These are phyloP conservation scores for Semaprochilodus insignis DNA, from an alignment of 2,797 vertebrate genomes.

Conservation along the genomic window DNA sequence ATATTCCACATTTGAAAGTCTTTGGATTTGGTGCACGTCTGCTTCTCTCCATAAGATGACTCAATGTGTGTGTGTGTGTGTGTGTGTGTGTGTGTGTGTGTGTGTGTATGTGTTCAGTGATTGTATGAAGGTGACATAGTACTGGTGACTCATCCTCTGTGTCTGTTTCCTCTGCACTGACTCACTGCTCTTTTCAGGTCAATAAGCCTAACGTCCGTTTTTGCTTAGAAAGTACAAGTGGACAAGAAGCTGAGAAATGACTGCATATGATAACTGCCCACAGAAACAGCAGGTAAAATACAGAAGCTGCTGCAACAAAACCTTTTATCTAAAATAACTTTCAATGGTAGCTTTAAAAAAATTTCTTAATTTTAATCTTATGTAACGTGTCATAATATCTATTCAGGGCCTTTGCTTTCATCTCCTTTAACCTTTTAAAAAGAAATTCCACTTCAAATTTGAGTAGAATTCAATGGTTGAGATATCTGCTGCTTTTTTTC, in stretches of 20 bases:
- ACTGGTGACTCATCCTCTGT: slow-evolving; percentile 49
- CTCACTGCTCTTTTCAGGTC: not conserved
- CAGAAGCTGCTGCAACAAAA: too few relatives aligned
- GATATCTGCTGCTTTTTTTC: too few relatives aligned
- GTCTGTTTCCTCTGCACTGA: slow-evolving; percentile 2
- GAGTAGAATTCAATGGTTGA: too few relatives aligned
- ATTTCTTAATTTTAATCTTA: too few relatives aligned
- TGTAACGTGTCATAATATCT: too few relatives aligned
- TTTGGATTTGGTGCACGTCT: slow-evolving; percentile 26
- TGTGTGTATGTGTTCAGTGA: slow-evolving; percentile 45
- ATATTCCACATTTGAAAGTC: slow-evolving; percentile 9
- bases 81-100: slow-evolving; percentile 26
- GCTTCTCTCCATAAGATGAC: slow-evolving; percentile 46
- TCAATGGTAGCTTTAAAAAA: too few relatives aligned
- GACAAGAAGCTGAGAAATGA: not conserved
- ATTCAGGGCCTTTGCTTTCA: too few relatives aligned
- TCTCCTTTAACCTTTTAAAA: too few relatives aligned
- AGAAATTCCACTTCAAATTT: too few relatives aligned
- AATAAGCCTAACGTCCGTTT: not conserved
- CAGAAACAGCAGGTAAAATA: too few relatives aligned
- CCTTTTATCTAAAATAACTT: too few relatives aligned
- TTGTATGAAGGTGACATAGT: slow-evolving; percentile 64
- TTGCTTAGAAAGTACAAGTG: not conserved
- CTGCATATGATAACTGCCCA: not conserved
- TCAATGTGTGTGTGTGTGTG: slow-evolving; percentile 44